These are phyloP conservation scores for Lomographa bimaculata DNA, from an alignment of 2,888 invertebrate genomes.

Conservation along the genomic window DNA sequence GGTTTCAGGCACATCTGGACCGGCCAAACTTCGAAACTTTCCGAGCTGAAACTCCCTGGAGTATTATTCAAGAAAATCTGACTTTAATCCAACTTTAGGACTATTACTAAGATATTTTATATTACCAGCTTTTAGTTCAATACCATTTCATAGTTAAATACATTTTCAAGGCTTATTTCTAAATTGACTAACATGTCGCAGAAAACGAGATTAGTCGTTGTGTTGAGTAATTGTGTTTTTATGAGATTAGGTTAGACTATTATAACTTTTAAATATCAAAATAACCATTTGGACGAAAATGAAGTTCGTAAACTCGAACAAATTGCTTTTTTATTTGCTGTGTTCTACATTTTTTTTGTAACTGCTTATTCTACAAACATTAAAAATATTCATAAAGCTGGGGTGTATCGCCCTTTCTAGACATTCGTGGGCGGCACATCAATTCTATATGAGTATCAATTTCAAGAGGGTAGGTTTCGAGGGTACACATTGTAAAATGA, in stretches of 20 bases:
- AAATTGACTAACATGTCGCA: too few relatives aligned
- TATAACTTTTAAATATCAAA: too few relatives aligned
- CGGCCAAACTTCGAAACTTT: conserved; percentile 40
- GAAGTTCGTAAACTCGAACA: too few relatives aligned
- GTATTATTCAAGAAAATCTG: conserved; percentile 25
- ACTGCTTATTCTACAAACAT: conserved; percentile 31
- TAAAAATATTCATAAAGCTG: conserved; percentile 45
- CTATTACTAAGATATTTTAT: conserved; percentile 16
- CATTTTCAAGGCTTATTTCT: not conserved
- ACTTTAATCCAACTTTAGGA: conserved; percentile 22
- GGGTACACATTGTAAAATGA: conserved; percentile 61
- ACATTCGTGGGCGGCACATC: conserved; percentile 47
- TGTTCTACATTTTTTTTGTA: conserved; percentile 18
- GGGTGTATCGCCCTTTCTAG: conserved; percentile 35
- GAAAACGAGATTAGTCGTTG: not conserved
- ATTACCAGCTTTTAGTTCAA: conserved; percentile 8
- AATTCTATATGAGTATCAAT: conserved; percentile 53
- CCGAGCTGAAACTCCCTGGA: conserved; percentile 36
- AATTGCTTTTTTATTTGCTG: not conserved
- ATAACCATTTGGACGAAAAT: too few relatives aligned
- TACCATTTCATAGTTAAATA: conserved; percentile 1
- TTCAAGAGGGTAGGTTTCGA: conserved; percentile 45
- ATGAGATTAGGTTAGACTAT: too few relatives aligned
- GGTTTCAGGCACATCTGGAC: conserved; percentile 43
- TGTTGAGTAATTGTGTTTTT: too few relatives aligned